Evolutionary conservation across 2,113 vertebrate genomes (phyloP), one percentile per base, ranked within the genome.

Genomic region (Paracanthobrama guichenoti): DNA sequence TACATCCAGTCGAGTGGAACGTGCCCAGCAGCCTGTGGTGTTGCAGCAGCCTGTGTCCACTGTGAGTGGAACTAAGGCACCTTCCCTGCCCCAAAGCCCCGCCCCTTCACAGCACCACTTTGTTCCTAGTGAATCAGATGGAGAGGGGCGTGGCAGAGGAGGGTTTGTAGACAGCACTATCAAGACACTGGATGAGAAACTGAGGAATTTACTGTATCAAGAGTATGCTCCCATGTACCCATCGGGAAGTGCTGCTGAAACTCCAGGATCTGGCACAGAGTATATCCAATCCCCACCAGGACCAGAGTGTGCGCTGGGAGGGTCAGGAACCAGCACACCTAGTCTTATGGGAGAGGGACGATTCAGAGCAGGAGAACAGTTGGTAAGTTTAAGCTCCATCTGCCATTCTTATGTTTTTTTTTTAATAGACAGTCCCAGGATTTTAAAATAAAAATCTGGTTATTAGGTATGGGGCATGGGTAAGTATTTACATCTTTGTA

Each of bases 121-220:
- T 0, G 91, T 93, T 8, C 90, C 95, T 0, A 85, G 91, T 0
- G 98, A 99, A 89, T 97, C 97, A 0, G 97, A 99, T 0, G 94
- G 95, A 0, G 98, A 99, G 91, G 97, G 96, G 6, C 95, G 96
- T 4, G 95, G 94, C 7, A 90, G 97, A 18, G 95, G 97, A 7
- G 96, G 96, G 88, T 99, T 98, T 0, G 96, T 97, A 12, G 97
- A 99, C 92, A 97, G 94, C 91, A 98, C 97, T 0, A 99, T 99
- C 72, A 99, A 98, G 92, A 97, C 96, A 24, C 93, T 99, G 1
- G 98, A 99, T 3, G 98, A 99, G 92, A 99, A 99, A 85, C 88
- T 99, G 31, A 95, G 98, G 80, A 99, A 97, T 71, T 90, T 99
- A 77, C 95, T 99, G 1, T 99, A 99, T 90, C 98, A 99, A 92